These are phyloP conservation scores for Bombylius major DNA, from an alignment of 2,888 invertebrate genomes.

Conservation along the genomic window DNA sequence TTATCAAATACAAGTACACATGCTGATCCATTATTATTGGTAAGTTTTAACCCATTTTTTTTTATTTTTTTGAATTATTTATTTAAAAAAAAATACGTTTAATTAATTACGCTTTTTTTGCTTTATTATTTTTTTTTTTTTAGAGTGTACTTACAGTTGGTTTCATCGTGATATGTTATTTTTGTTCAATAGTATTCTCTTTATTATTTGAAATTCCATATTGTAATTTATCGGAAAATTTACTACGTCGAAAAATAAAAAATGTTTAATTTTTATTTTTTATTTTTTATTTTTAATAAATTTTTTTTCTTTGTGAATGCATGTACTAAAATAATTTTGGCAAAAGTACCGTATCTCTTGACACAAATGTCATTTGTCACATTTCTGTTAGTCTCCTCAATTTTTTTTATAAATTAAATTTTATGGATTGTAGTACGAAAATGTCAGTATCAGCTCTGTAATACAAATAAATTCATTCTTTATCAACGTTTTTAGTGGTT, in stretches of 20 bases:
- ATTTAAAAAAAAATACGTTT: neutral
- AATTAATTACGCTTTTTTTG: neutral
- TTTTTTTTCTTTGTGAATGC: neutral
- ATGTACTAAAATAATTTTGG: too few relatives aligned
- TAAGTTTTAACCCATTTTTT: constrained; percentile 14
- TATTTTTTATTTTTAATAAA: neutral
- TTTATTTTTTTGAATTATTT: neutral
- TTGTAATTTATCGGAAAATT: constrained; percentile 27
- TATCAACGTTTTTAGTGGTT: too few relatives aligned
- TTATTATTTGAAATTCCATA: constrained; percentile 32
- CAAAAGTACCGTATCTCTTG: too few relatives aligned
- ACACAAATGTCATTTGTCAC: too few relatives aligned
- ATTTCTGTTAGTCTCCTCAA: too few relatives aligned
- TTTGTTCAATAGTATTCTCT: constrained; percentile 29
- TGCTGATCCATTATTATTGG: constrained; percentile 35
- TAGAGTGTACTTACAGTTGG: constrained; percentile 30
- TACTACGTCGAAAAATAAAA: constrained; percentile 9
- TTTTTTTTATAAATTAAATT: too few relatives aligned
- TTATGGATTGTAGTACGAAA: too few relatives aligned
- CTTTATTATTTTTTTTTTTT: neutral
- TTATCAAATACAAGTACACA: constrained; percentile 30
- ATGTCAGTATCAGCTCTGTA: too few relatives aligned
- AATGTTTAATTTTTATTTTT: constrained; percentile 4
- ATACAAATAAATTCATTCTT: too few relatives aligned
- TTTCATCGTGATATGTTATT: constrained; percentile 29